Percentiles rank a stretch among this genome's conserved stretches.
phyloP scores from a whole-genome alignment of 2,113 vertebrate species.

The Raja brachyura region DNA sequence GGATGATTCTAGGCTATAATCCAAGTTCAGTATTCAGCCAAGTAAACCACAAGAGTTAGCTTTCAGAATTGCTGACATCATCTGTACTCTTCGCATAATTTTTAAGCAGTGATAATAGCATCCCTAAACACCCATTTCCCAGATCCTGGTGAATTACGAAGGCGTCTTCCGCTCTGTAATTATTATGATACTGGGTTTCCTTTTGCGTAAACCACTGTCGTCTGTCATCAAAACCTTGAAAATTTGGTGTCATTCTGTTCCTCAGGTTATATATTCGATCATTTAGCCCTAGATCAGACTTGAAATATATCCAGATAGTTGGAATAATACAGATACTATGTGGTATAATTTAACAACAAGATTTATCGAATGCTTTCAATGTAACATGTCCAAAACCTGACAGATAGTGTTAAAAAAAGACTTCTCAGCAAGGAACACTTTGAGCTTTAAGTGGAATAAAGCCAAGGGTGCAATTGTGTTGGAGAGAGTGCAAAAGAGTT shows the following conservation, averaged over 20 bases:
- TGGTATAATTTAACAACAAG: background rate
- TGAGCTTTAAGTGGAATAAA: background rate
- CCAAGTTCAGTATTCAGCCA: background rate
- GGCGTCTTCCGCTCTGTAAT: background rate
- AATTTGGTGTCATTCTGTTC: background rate
- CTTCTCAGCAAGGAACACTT: background rate
- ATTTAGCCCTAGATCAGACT: background rate
- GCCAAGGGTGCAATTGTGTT: background rate
- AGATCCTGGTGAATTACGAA: slow-evolving; percentile 12
- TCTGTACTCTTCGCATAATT: background rate
- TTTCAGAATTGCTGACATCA: slow-evolving; percentile 8
- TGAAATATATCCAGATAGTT: background rate
- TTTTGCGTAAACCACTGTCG: background rate
- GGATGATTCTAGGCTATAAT: background rate
- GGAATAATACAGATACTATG: background rate
- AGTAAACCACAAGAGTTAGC: slow-evolving; percentile 8
- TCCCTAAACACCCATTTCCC: slow-evolving; percentile 8
- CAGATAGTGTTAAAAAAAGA: background rate
- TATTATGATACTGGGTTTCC: slow-evolving; percentile 11
- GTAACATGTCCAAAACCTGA: background rate
- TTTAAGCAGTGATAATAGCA: background rate
- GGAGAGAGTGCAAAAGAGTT: too few species aligned
- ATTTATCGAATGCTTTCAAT: background rate
- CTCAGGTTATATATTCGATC: background rate
- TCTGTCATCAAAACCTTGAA: background rate